Base-by-base conservation (phyloP, 1,140 invertebrate species). In the Chelonus insularis region DNA sequence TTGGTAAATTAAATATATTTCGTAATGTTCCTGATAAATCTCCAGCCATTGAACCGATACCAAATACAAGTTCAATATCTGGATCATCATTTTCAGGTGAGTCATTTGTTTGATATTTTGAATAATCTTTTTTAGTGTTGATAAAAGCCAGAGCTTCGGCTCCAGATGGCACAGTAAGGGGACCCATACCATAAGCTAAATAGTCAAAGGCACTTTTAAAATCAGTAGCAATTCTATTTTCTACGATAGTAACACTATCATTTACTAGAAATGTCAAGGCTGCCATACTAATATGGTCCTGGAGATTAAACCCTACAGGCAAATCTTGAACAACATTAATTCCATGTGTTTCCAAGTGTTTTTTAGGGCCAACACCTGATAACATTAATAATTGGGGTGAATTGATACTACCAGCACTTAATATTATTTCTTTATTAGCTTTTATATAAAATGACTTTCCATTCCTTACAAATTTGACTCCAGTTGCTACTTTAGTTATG, bases 251-350 rank as follows among this genome's bases (percentile, higher is more conserved):
- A 1, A 85, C 80, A 1, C 82, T 85, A 32, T 86, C 82, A 63
- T 91, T 88, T 0, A 90, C 84, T 21, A 87, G 75, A 68, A 90
- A 91, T 0, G 85, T 86, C 52, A 91, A 77, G 1, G 86, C 87
- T 16, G 86, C 86, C 45, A 89, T 84, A 0, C 87, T 89, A 14
- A 91, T 84, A 66, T 93, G 91, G 74, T 92, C 91, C 69, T 91
- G 88, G 0, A 95, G 82, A 74, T 94, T 94, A 57, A 88, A 84
- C 0, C 93, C 93, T 0, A 95, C 91, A 0, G 87, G 88, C 0
- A 92, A 79, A 71, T 93, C 85, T 58, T 85, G 77, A 9, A 89
- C 62, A 0, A 86, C 79, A 0, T 75, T 60, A 21, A 90, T 88
- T 16, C 75, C 75, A 1, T 83, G 63, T 6, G 66, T 65, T n/a